These are phyloP conservation scores for Tillus elongatus DNA, from an alignment of 2,888 invertebrate genomes.

Conservation along the genomic window DNA sequence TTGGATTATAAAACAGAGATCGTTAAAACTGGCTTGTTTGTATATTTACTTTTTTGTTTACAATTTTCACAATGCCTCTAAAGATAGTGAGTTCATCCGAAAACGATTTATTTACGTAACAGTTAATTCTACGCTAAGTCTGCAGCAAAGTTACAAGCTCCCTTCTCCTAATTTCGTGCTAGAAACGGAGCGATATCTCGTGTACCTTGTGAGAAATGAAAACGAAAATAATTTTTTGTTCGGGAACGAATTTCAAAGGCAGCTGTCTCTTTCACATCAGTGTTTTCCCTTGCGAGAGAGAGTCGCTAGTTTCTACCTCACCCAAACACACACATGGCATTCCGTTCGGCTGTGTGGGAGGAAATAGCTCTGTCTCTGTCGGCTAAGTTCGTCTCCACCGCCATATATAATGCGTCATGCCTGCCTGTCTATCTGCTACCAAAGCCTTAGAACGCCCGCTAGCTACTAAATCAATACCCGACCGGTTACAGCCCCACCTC, in stretches of 20 bases:
- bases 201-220: too few relatives aligned
- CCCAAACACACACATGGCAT: constrained; percentile 27
- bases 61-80: too few relatives aligned
- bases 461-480: constrained; percentile 44
- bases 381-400: constrained; percentile 41
- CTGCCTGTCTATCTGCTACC: constrained; percentile 42
- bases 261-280: constrained; percentile 43
- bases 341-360: constrained; percentile 24
- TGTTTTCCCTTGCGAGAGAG: constrained; percentile 24
- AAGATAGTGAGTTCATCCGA: too few relatives aligned
- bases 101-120: too few relatives aligned
- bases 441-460: constrained; percentile 41
- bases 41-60: too few relatives aligned
- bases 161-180: too few relatives aligned
- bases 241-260: constrained; percentile 15
- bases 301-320: too few relatives aligned
- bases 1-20: too few relatives aligned
- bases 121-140: too few relatives aligned
- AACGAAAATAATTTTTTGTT: not conserved
- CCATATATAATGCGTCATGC: constrained; percentile 45
- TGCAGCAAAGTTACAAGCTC: too few relatives aligned
- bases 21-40: too few relatives aligned
- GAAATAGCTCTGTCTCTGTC: constrained; percentile 27
- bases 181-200: too few relatives aligned
- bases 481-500: constrained; percentile 26